Base-by-base conservation (phyloP, 2,888 invertebrate species). In the Erebia palarica region DNA sequence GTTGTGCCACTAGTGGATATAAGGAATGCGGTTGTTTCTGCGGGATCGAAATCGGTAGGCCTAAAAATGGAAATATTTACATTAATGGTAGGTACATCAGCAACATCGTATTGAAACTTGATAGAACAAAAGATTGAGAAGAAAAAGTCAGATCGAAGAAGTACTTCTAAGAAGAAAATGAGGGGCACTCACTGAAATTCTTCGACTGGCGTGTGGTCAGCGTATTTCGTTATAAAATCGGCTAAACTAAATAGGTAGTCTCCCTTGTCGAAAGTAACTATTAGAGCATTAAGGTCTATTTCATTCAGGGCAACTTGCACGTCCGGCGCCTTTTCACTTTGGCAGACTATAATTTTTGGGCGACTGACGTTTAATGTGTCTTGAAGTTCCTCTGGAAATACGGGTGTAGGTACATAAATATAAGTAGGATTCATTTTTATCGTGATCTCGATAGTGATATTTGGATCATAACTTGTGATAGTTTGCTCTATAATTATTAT, bases 1-100 rank as follows among this genome's bases (percentile, higher is more conserved):
- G 91, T 90, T 0, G 90, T 88, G 1, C 91, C 91, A 64, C 91
- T 91, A 0, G 91, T 90, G 0, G 89, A 81, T 21, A 86, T 81
- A 1, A 91, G 74, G 4, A 87, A 79, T 0, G 83, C 85, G 13
- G 81, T 76, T 0, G 88, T 81, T 0, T 83, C 81, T 9, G 79
- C 84, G 0, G 90, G 81, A 27, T 89, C 85, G n/a, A 90, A 86
- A 51, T 90, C 85, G 13, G 83, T 72, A 16, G 85, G 77, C 64
- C 89, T 90, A 72, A 7, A 78, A 81, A 11, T 27, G 13, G 36
- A 61, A 55, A 51, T n/a, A n/a, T n/a, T n/a, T 9, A 9, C 47
- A 11, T 47, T 9, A 42, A 44, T 61, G 11, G 11, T 36, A 3
- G 1, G 4, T 9, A 18, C 27, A 18, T 7, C 42, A 47, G 11